Evolutionary conservation across 2,113 vertebrate species (phyloP).

Genomic region (Actinemys pallida): DNA sequence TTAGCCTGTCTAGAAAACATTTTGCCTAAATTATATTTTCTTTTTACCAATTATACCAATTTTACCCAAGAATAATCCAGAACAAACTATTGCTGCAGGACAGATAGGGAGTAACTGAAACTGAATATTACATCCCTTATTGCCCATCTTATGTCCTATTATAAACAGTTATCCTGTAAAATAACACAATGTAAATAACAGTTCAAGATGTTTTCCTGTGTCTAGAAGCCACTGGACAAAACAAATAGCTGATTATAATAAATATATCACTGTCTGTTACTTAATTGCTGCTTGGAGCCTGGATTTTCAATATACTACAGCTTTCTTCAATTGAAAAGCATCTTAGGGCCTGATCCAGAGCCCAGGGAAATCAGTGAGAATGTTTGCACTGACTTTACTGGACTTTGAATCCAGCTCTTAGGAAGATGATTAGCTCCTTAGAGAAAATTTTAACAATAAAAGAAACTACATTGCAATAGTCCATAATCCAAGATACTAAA

Average conservation of each 20-base stretch:
- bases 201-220: neutral
- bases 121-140: conserved; percentile 34
- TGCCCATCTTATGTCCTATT: neutral
- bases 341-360: neutral
- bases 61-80: neutral
- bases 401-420: neutral
- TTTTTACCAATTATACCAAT: neutral
- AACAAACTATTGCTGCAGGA: conserved; percentile 28
- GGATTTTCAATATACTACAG: neutral
- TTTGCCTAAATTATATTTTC: conserved; percentile 51
- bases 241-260: neutral
- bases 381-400: neutral
- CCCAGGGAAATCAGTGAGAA: neutral
- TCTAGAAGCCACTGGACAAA: neutral
- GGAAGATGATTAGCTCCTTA: neutral
- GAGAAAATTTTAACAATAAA: neutral
- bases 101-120: conserved; percentile 8
- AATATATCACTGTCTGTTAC: neutral
- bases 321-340: neutral
- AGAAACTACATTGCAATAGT: neutral
- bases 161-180: conserved; percentile 15
- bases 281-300: neutral
- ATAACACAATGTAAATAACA: neutral
- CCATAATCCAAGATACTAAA: neutral
- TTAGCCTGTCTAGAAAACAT: conserved; percentile 15